A percentile compares a stretch with the other conserved stretches of the same genome.
These are phyloP conservation scores for Atherinosoma microstoma DNA, from an alignment of 2,797 vertebrate genomes.

Conservation along the genomic window DNA sequence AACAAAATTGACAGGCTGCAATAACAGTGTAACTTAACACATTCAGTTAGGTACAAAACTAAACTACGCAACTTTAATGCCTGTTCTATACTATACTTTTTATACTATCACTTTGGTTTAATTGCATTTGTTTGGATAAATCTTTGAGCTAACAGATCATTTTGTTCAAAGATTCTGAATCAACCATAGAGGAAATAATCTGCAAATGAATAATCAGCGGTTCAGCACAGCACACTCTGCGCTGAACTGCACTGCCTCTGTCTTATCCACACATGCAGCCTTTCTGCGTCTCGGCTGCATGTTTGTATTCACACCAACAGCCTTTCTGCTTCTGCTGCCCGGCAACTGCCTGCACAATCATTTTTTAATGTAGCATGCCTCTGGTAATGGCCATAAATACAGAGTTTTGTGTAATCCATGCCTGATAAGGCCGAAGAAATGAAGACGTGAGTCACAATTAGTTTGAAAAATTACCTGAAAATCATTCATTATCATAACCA, in stretches of 20 bases:
- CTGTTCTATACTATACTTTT: not conserved
- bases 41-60: not conserved
- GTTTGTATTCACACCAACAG: slow-evolving; percentile 10
- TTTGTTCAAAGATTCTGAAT: not conserved
- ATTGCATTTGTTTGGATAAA: not conserved
- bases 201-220: not conserved
- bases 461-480: not conserved
- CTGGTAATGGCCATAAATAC: not conserved
- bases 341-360: not conserved
- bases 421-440: not conserved
- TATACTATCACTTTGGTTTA: not conserved
- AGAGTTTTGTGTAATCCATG: not conserved
- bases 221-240: not conserved
- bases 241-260: not conserved
- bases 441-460: not conserved
- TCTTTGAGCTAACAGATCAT: not conserved
- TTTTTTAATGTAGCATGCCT: not conserved
- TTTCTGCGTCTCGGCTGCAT: slow-evolving; percentile 1
- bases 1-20: not conserved
- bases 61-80: not conserved
- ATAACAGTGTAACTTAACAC: not conserved
- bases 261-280: too few relatives aligned
- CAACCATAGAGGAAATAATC: not conserved
- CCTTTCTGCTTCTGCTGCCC: not conserved
- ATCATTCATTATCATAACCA: not conserved